These are phyloP conservation scores for Caprella mutica DNA, from an alignment of 2,888 invertebrate species.

Conservation along the genomic window DNA sequence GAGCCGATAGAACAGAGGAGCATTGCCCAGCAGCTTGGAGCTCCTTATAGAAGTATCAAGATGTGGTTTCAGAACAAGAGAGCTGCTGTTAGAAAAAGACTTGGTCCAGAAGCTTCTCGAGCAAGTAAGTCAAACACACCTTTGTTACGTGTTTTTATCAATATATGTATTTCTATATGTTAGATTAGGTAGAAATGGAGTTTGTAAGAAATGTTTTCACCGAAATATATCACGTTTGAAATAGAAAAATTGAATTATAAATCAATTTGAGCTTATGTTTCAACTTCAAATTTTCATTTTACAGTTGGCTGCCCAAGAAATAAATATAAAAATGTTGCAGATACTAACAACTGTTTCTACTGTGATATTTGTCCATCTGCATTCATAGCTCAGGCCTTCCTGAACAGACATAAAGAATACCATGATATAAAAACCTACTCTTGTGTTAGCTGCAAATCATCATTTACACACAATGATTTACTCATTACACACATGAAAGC, in stretches of 20 bases:
- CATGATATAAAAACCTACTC: slow-evolving; percentile 20
- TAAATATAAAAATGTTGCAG: slow-evolving; percentile 20
- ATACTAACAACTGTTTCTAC: slow-evolving; percentile 30
- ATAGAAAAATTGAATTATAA: too few species aligned
- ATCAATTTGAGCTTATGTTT: too few species aligned
- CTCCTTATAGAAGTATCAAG: slow-evolving; percentile 32
- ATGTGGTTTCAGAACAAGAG: slow-evolving; percentile 34
- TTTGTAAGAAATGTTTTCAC: too few species aligned
- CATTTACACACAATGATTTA: slow-evolving; percentile 27
- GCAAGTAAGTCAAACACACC: background rate
- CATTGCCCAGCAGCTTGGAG: slow-evolving; percentile 29
- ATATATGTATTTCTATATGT: too few species aligned
- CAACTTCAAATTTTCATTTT: background rate
- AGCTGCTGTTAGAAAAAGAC: slow-evolving; percentile 26
- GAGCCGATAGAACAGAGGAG: slow-evolving; percentile 32
- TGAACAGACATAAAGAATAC: slow-evolving; percentile 24
- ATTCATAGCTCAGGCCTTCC: slow-evolving; percentile 29
- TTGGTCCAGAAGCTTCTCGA: slow-evolving; percentile 17
- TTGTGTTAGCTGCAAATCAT: slow-evolving; percentile 23
- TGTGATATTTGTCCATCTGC: slow-evolving; percentile 29
- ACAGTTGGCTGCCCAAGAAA: slow-evolving; percentile 6
- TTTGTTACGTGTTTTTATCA: background rate
- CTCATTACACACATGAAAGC: slow-evolving; percentile 28
- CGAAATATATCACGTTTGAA: too few species aligned
- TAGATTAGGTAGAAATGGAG: too few species aligned